A percentile compares a stretch with the other conserved stretches of the same genome.
Evolutionary conservation across 2,888 invertebrate genomes (phyloP).

Genomic region (Thalpophila matura): DNA sequence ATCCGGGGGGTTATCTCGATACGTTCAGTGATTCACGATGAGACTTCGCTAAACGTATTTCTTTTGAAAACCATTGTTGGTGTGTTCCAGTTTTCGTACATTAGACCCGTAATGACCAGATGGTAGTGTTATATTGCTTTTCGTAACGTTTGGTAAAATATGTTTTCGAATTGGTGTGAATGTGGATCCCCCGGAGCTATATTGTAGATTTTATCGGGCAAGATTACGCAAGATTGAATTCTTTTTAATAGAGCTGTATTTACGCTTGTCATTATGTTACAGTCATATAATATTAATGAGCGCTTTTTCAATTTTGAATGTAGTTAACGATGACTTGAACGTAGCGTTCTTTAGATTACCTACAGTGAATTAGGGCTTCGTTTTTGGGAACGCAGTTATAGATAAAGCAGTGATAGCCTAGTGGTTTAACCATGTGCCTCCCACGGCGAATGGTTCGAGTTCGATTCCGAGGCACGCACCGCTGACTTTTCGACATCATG

Average conservation of each 20-base stretch:
- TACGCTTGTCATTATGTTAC: constrained; percentile 13
- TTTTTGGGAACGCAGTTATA: no score
- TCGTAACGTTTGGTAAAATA: constrained; percentile 47
- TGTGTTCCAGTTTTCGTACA: constrained; percentile 53
- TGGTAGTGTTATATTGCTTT: constrained; percentile 45
- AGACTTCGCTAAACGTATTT: constrained; percentile 54
- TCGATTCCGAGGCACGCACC: no score
- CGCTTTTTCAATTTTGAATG: no score
- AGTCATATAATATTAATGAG: no score
- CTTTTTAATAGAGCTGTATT: constrained; percentile 21
- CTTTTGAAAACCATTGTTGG: constrained; percentile 67
- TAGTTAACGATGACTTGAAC: no score
- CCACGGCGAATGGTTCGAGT: no score
- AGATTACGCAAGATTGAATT: constrained; percentile 26
- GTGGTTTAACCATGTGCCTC: no score
- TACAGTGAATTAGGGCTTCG: no score
- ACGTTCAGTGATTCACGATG: constrained; percentile 55
- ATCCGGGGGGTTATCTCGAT: constrained; percentile 55
- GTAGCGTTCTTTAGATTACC: no score
- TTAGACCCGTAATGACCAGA: constrained; percentile 45
- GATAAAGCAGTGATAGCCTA: no score
- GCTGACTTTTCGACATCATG: no score
- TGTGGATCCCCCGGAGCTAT: background rate
- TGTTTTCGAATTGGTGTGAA: constrained; percentile 22
- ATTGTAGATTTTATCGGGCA: constrained; percentile 17